A percentile compares a stretch with the other conserved stretches of the same genome.
Evolutionary conservation across 2,797 vertebrate genomes (phyloP).

Genomic region (Crocodylus rhombifer): DNA sequence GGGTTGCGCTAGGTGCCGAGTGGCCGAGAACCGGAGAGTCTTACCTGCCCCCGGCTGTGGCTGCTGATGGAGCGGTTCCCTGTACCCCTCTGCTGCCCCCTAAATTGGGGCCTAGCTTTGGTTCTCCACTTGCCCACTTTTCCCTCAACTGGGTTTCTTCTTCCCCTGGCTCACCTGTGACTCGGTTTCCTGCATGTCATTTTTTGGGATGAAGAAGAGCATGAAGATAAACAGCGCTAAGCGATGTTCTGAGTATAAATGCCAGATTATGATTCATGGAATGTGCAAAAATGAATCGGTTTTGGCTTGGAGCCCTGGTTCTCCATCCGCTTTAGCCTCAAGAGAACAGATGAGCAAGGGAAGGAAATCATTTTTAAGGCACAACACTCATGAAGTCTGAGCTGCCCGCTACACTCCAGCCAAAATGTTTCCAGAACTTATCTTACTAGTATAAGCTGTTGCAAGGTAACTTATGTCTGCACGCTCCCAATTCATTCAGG

Average conservation of each 20-base stretch:
- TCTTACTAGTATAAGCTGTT: too few relatives aligned
- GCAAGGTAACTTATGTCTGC: too few relatives aligned
- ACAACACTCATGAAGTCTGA: neutral
- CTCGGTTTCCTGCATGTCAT: fast-evolving
- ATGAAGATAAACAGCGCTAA: neutral
- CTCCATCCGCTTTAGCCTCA: neutral
- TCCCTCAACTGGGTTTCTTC: too few relatives aligned
- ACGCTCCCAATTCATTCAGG: too few relatives aligned
- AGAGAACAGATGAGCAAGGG: neutral
- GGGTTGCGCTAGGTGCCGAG: too few relatives aligned
- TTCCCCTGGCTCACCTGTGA: fast-evolving
- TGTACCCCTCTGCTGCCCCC: too few relatives aligned
- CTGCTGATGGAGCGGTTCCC: too few relatives aligned
- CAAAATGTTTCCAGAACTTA: neutral
- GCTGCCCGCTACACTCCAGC: neutral
- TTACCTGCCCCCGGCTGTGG: too few relatives aligned
- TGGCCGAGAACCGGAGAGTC: too few relatives aligned
- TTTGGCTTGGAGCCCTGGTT: neutral
- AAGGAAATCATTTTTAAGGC: neutral
- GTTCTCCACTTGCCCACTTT: too few relatives aligned
- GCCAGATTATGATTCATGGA: neutral
- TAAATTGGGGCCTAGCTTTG: too few relatives aligned
- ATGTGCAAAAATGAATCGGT: neutral
- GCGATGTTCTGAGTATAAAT: fast-evolving
- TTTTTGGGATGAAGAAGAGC: neutral